Conservation (phyloP, 2,797 vertebrate species). For the Labeo calbasu region DNA sequence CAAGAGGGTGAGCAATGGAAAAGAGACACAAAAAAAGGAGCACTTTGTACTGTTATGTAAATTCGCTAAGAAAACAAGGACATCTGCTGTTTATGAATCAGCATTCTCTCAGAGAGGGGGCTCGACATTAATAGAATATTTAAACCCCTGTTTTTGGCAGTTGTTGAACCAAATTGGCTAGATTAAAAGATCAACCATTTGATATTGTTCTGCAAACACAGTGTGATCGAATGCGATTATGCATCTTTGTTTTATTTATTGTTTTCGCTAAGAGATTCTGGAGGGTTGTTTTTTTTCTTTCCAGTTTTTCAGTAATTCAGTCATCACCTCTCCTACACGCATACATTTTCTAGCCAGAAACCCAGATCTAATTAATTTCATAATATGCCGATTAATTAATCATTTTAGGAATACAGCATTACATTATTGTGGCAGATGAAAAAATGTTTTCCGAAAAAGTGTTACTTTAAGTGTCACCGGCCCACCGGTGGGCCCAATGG, state of each 20-base stretch:
- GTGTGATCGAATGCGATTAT: not conserved
- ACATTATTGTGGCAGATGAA: not conserved
- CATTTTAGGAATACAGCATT: not conserved
- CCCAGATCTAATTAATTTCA: not conserved
- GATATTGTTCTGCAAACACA: constrained; percentile 22
- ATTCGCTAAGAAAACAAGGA: constrained; percentile 64
- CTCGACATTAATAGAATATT: constrained; percentile 58
- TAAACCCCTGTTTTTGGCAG: constrained; percentile 52
- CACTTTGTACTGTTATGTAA: constrained; percentile 62
- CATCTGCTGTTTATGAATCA: constrained; percentile 65
- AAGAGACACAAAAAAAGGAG: constrained; percentile 61
- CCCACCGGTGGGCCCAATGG: too few species aligned
- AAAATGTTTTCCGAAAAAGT: not conserved
- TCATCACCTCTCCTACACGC: not conserved
- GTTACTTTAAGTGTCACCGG: too few species aligned
- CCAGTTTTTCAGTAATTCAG: not conserved
- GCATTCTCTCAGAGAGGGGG: constrained; percentile 55
- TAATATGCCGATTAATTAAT: not conserved
- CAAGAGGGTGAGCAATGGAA: constrained; percentile 53
- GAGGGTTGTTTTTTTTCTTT: not conserved
- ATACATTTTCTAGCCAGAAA: not conserved
- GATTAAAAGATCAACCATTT: constrained; percentile 48
- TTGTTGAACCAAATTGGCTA: constrained; percentile 55
- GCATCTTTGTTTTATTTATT: constrained; percentile 4
- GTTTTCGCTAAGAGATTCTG: not conserved